A percentile compares a stretch with the other conserved stretches of the same genome.
Conservation (phyloP, 2,888 invertebrate genomes). For the Ctena decussata region DNA sequence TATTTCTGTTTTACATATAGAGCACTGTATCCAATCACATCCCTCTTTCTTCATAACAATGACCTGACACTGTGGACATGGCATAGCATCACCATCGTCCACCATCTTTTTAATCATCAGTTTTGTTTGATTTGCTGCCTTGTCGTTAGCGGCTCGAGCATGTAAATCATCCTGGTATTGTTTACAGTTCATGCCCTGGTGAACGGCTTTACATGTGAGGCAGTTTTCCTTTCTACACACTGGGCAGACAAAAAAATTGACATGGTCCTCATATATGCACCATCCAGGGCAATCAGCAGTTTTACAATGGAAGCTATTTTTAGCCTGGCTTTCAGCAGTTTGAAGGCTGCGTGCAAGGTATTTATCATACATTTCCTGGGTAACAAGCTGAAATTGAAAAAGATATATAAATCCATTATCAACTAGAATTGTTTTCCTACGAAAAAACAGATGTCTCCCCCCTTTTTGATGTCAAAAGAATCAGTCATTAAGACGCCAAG, state of each 20-base stretch:
- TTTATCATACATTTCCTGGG: conserved; percentile 90
- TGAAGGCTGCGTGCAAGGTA: conserved; percentile 93
- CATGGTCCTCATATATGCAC: conserved; percentile 96
- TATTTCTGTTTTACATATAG: conserved; percentile 97
- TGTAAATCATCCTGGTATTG: conserved; percentile 92
- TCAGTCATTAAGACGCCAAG: too few species aligned
- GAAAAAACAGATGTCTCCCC: too few species aligned
- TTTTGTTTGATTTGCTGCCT: conserved; percentile 92
- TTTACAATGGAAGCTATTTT: conserved; percentile 95
- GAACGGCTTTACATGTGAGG: conserved; percentile 93
- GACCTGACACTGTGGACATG: conserved; percentile 94
- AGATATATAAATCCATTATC: background rate
- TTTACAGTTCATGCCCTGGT: conserved; percentile 91
- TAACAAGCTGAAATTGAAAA: conserved; percentile 64
- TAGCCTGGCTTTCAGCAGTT: conserved; percentile 93
- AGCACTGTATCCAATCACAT: conserved; percentile 97
- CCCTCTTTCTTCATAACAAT: conserved; percentile 97
- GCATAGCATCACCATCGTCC: conserved; percentile 93
- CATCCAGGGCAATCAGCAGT: conserved; percentile 96
- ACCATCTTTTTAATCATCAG: conserved; percentile 94
- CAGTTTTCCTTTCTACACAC: conserved; percentile 94
- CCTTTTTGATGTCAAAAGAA: too few species aligned
- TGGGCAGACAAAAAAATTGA: conserved; percentile 94
- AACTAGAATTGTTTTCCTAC: too few species aligned
- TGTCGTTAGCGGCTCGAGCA: conserved; percentile 90